Conservation (phyloP, 2,113 vertebrate species). For the Phalacrocorax pelagicus region DNA sequence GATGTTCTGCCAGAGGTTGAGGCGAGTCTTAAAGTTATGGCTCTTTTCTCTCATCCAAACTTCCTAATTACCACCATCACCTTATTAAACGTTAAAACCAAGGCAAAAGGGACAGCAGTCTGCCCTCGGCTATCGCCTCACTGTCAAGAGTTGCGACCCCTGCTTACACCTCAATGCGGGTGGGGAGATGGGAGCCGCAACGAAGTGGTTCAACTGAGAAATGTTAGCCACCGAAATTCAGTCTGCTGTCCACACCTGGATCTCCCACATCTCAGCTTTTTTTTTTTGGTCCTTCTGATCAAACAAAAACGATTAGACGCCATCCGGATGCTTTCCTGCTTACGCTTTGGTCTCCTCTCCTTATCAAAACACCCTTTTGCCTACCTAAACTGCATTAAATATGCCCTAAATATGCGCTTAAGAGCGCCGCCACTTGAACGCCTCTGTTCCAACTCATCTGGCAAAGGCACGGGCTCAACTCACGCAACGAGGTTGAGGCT, state of each 20-base stretch:
- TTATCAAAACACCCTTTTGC: background rate
- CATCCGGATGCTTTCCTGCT: background rate
- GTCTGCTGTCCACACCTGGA: background rate
- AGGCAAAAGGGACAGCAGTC: background rate
- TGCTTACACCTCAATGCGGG: background rate
- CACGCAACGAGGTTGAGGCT: background rate
- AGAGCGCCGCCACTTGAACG: background rate
- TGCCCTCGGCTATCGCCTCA: background rate
- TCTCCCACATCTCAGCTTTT: background rate
- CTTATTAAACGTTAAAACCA: background rate
- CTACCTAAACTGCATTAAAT: background rate
- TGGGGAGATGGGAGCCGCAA: background rate
- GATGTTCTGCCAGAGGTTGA: background rate
- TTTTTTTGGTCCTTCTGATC: background rate
- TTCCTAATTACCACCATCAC: background rate
- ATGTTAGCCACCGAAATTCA: background rate
- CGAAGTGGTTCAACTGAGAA: background rate
- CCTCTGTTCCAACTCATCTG: constrained; percentile 27
- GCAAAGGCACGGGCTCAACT: background rate
- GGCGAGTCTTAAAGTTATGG: fast-evolving
- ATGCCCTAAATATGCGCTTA: fast-evolving
- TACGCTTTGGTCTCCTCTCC: background rate
- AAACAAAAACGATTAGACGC: background rate
- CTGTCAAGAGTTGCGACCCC: background rate
- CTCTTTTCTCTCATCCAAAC: background rate